A percentile compares a stretch with the other conserved stretches of the same genome.
These are phyloP conservation scores for Mobula hypostoma DNA, from an alignment of 2,113 vertebrate species.

Conservation along the genomic window DNA sequence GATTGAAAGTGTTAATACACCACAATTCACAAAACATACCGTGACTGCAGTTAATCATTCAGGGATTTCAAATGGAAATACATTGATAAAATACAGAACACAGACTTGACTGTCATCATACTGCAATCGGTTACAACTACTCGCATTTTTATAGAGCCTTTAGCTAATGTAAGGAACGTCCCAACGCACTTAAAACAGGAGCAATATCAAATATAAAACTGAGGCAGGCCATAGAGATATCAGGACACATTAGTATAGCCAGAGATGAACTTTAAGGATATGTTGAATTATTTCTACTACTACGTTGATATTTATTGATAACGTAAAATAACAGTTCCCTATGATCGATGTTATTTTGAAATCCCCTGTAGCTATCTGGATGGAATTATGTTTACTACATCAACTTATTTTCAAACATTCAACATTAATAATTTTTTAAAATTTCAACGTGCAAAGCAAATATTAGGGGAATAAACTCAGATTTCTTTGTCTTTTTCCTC, in stretches of 20 bases:
- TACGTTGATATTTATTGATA: not conserved
- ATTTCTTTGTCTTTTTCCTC: not conserved
- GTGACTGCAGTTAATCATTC: not conserved
- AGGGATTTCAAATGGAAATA: not conserved
- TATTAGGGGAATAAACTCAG: not conserved
- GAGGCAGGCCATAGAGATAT: too few relatives aligned
- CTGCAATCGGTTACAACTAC: not conserved
- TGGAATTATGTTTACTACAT: not conserved
- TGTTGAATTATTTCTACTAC: too few relatives aligned
- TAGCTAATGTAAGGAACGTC: too few relatives aligned
- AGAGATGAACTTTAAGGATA: too few relatives aligned
- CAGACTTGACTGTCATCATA: not conserved
- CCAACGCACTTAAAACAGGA: too few relatives aligned
- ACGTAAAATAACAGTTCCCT: not conserved
- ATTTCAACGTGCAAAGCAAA: not conserved
- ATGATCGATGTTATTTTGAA: not conserved
- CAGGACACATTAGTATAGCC: too few relatives aligned
- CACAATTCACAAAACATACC: not conserved
- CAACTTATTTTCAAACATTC: not conserved
- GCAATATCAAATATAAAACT: too few relatives aligned
- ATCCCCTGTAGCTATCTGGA: too few relatives aligned
- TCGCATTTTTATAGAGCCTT: too few relatives aligned
- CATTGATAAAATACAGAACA: not conserved
- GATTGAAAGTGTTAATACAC: not conserved
- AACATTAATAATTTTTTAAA: not conserved